phyloP scores from a whole-genome alignment of 2,888 invertebrate genomes.

The Gastracanthus pulcherrimus region DNA sequence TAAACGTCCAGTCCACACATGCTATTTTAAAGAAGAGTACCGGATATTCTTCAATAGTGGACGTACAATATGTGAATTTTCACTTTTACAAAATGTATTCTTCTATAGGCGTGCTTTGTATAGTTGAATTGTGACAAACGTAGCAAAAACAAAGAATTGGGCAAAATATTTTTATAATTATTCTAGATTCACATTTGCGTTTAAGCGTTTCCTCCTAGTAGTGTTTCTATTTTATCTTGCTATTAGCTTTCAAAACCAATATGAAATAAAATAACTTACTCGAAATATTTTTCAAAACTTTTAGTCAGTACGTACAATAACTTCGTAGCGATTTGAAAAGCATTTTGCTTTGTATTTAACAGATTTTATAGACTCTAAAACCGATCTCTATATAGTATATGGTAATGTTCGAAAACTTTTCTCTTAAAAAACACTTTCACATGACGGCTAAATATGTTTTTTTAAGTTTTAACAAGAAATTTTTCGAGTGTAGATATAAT shows the following conservation, averaged over 20 bases:
- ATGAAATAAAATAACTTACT: not conserved
- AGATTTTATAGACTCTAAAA: not conserved
- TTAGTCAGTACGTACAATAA: not conserved
- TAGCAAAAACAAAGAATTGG: not conserved
- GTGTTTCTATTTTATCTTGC: not conserved
- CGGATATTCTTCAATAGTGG: constrained; percentile 32
- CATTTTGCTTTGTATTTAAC: not conserved
- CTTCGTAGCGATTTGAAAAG: not conserved
- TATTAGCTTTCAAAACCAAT: not conserved
- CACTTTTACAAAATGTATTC: constrained; percentile 13
- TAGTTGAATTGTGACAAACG: not conserved
- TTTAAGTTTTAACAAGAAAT: not conserved
- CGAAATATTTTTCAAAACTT: constrained; percentile 2
- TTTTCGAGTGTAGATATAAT: not conserved
- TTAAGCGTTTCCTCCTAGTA: not conserved
- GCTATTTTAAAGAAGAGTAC: constrained; percentile 29
- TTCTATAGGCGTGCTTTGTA: constrained; percentile 21
- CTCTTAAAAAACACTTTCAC: not conserved
- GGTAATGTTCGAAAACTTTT: not conserved
- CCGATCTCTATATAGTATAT: not conserved
- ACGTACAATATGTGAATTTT: constrained; percentile 8
- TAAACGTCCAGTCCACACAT: not conserved
- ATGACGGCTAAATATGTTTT: not conserved
- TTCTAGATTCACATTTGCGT: not conserved
- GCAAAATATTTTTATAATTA: constrained; percentile 25